Evolutionary conservation across 2,797 vertebrate genomes (phyloP), one percentile per base, ranked within the genome.

Genomic region (Platalea minor): DNA sequence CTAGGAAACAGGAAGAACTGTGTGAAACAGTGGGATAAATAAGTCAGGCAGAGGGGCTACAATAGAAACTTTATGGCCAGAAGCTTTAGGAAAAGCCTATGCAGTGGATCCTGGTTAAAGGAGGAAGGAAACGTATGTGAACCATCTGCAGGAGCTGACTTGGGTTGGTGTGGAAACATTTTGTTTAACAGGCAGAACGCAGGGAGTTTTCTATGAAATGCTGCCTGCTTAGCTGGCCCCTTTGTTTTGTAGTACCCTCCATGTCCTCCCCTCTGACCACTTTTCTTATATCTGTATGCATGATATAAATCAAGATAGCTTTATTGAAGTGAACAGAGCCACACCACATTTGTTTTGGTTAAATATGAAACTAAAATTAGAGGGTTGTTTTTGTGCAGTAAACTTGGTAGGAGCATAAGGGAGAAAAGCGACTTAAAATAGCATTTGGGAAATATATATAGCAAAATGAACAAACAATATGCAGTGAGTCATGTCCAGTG

Each of bases 401-500:
- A 96, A 91, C 60, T 85, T 81, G 68, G 88, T 94, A 85, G 77
- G 51, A 91, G 45, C 82, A 48, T 81, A 88, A 93, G 91, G 86
- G 75, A 95, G 84, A 88, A 95, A 91, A 67, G 65, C 2, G 9
- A 92, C 93, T 95, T 93, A 95, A 96, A 96, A 96, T 96, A 96
- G 86, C 69, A 54, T 93, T 96, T 95, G 68, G 84, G 75, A 95
- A 93, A 83, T 91, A 96, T 91, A 94, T 94, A 93, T 94, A 96
- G 90, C 85, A 87, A 95, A 95, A 91, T 91, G 93, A 96, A 69
- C 65, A 95, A 96, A 96, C 94, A 94, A 61, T 92, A 92, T 88
- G 91, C 91, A 91, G n/a, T 96, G 96, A 97, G 89, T 97, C 95
- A 95, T 94, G 95, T 96, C 94, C 95, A 95, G 91, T 0, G 28